Base-by-base conservation (phyloP, 30 jellyfish, hydroid and myxozoan genomes). In the Cassiopea xamachana region DNA sequence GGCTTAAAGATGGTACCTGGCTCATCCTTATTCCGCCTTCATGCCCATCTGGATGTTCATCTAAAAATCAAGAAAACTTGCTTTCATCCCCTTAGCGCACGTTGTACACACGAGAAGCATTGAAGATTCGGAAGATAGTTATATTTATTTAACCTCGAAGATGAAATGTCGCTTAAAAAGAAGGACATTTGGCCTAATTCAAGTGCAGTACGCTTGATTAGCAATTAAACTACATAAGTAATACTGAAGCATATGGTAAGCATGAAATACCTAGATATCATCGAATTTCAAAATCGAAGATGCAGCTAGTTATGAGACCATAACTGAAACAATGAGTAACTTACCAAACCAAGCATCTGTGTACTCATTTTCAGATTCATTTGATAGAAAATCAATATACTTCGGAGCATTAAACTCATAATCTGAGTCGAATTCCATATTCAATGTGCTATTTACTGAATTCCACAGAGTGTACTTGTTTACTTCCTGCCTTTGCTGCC, bases 301-400 rank as follows among this genome's bases (percentile, higher is more conserved):
- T 27, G 39, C 39, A 27, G 39, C 39, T 27, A 27, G 39, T 27
- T 27, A 27, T 60, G 71, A 60, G 10, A 7, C 15, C 2, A 16
- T 64, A 0, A 9, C 8, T 17, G 43, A 64, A 2, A 14, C 6
- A 5, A 4, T 27, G 43, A 14, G 19, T 27, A 55, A 85, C 99
- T 71, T 88, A 95, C 99, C 99, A 95, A 95, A 95, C 99, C 99
- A 95, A 44, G 79, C 88, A 77, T 95, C 99, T 18, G 86, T 87
- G 80, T 88, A 73, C 75, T 95, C 97, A 75, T 91, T 79, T 7
- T 95, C 99, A 9, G 79, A 89, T 44, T 95, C 97, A 49, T 84
- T 91, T 80, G 93, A 89, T 1, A 95, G 89, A 72, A 95, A 95
- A 75, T 95, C 99, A 51, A 95, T 91, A 68, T 88, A 95, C 80